Base-by-base conservation (phyloP, 2,797 vertebrate genomes). In the Tenualosa ilisha region DNA sequence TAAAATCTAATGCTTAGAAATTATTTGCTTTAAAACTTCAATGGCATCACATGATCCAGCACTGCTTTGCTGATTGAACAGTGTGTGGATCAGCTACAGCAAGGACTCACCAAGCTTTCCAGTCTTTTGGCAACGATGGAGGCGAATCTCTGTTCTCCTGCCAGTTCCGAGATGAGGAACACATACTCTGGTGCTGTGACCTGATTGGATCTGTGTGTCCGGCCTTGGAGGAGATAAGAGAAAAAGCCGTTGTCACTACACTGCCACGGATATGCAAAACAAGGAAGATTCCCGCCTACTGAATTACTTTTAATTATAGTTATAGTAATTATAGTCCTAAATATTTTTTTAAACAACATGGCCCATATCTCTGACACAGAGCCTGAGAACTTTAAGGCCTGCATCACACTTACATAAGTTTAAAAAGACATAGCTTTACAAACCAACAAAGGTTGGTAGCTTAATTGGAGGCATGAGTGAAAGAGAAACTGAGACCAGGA, bases 101-200 rank as follows among this genome's bases (percentile, higher is more conserved):
- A 37, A 37, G 3, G 37, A 8, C 95, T 92, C 92, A 99, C 98
- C 97, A 99, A 93, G 87, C 98, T 99, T 91, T 99, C 98, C 37
- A 99, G 94, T 93, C 98, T 95, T 93, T 99, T 99, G 90, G 98
- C 98, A 90, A 99, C 98, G 63, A 99, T 99, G 3, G 98, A 99
- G 72, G 98, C 98, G 93, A 99, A 99, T 92, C 98, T 96, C 87
- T 99, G 98, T 91, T 99, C 98, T 93, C 98, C 98, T 40, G 98
- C 98, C 17, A 99, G 94, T 89, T 99, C 98, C 0, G 98, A 99
- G 92, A 99, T 99, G 84, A 99, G 96, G 93, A 99, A 99, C 88
- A 99, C 97, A 0, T 99, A 99, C 85, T 99, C 98, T 0, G 98
- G 98, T 87, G 98, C 98, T 0, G 98, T 99, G 89, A 99, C 98